Conservation (phyloP, 2,888 invertebrate species). For the Acrobasis suavella region DNA sequence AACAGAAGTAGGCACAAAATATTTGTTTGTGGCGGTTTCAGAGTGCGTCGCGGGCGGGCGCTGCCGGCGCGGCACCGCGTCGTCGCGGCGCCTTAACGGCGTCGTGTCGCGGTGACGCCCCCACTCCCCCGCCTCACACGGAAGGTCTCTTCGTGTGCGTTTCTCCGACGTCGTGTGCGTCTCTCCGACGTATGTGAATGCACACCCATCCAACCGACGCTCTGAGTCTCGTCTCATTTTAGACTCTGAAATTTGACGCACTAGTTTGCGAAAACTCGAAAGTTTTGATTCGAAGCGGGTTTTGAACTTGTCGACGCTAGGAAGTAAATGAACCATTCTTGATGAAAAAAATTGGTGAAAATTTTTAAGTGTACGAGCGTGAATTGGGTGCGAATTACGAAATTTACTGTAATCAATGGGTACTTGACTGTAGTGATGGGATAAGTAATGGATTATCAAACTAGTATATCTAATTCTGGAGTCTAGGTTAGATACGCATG, state of each 20-base stretch:
- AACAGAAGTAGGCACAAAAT: no score
- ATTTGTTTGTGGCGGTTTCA: no score
- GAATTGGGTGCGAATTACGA: no score
- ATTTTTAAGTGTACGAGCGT: no score
- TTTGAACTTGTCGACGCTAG: background rate
- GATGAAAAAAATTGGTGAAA: no score
- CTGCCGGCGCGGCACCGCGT: conserved; percentile 3
- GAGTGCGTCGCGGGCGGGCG: no score
- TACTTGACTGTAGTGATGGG: background rate
- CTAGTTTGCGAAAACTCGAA: background rate
- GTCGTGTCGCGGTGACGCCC: conserved; percentile 13
- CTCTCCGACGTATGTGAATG: background rate
- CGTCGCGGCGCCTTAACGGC: conserved; percentile 17
- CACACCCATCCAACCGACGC: background rate
- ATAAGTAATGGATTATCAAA: background rate
- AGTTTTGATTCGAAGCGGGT: background rate
- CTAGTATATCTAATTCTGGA: conserved; percentile 2
- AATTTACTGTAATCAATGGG: no score
- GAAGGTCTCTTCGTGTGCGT: no score
- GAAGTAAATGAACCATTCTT: no score
- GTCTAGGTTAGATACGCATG: background rate
- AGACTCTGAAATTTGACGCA: background rate
- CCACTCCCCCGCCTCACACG: conserved; percentile 22
- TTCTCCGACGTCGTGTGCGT: no score
- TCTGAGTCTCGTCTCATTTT: background rate